Conservation (phyloP, 2,888 invertebrate species). For the Orthosia gracilis region DNA sequence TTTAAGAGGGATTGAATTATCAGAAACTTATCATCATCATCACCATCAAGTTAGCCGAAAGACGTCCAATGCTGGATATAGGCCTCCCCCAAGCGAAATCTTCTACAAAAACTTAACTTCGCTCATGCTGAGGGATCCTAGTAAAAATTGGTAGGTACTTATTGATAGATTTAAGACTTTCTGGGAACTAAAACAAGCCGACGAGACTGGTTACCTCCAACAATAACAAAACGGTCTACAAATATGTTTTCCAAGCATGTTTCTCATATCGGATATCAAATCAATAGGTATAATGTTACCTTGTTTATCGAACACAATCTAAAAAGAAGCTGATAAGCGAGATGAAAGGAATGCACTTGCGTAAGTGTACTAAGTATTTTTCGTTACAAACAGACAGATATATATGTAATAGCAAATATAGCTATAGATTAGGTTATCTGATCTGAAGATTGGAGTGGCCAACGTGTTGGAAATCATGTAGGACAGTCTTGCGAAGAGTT, state of each 20-base stretch:
- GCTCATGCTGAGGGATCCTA: neutral
- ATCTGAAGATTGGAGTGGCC: constrained; percentile 51
- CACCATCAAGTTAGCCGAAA: too few species aligned
- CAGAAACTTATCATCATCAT: too few species aligned
- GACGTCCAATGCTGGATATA: too few species aligned
- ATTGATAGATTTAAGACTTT: neutral
- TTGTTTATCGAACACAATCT: constrained; percentile 66
- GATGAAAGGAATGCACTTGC: constrained; percentile 68
- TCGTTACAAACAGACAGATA: constrained; percentile 33
- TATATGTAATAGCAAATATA: constrained; percentile 49
- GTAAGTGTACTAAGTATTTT: constrained; percentile 55
- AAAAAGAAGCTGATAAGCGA: constrained; percentile 65
- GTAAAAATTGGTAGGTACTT: neutral
- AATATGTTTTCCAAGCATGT: constrained; percentile 27
- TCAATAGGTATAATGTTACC: constrained; percentile 45
- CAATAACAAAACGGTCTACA: constrained; percentile 16
- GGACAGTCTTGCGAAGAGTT: constrained; percentile 9
- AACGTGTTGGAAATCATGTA: constrained; percentile 65
- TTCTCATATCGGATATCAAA: constrained; percentile 47
- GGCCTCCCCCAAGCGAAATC: too few species aligned
- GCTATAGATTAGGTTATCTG: constrained; percentile 58
- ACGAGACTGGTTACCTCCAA: neutral
- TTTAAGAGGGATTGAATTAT: neutral
- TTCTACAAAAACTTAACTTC: neutral
- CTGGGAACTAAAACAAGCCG: neutral